Evolutionary conservation across 2,113 vertebrate genomes (phyloP).

Genomic region (Actenoides hombroni): DNA sequence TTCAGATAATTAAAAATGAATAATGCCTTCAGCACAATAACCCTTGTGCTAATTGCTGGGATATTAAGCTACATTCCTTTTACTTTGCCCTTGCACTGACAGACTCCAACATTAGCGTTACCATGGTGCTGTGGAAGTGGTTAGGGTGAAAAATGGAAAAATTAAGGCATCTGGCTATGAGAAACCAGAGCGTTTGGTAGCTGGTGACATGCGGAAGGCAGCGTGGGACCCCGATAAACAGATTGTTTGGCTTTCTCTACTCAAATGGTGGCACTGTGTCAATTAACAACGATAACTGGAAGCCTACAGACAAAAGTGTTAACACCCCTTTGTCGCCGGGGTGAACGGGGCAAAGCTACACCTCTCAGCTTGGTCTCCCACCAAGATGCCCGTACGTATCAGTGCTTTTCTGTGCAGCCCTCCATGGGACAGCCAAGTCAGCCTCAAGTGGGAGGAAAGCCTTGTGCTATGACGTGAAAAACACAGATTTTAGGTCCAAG

Average conservation of each 20-base stretch:
- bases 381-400: fast-evolving
- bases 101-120: not conserved
- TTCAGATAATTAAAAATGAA: slow-evolving; percentile 57
- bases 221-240: not conserved
- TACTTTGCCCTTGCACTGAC: not conserved
- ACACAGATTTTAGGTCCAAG: not conserved
- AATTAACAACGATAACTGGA: not conserved
- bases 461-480: not conserved
- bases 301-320: not conserved
- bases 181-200: not conserved
- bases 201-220: not conserved
- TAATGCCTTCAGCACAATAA: slow-evolving; percentile 57
- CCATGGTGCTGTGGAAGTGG: not conserved
- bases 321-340: not conserved
- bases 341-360: not conserved
- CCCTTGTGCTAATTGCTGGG: slow-evolving; percentile 47
- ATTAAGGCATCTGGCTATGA: not conserved
- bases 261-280: fast-evolving
- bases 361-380: not conserved
- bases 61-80: slow-evolving; percentile 55
- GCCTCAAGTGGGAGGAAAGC: not conserved
- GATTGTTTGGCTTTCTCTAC: not conserved
- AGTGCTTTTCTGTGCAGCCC: not conserved
- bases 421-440: not conserved
- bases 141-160: not conserved